Evolutionary conservation across 37 sponge, comb jelly and placozoan genomes (phyloP).

Genomic region (Dysidea cf. avara): DNA sequence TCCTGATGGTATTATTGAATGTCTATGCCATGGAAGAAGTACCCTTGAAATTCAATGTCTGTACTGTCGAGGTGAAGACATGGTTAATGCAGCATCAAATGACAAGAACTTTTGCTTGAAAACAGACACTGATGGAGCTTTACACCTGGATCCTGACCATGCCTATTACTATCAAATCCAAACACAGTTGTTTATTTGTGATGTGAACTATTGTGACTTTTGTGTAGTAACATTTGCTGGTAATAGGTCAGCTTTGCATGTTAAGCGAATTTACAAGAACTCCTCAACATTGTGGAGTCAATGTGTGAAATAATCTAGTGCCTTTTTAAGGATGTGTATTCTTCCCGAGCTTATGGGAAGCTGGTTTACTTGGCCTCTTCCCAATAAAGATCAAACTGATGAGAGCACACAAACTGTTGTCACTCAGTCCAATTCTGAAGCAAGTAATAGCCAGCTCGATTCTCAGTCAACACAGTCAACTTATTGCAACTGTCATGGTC

Average conservation of each 20-base stretch:
- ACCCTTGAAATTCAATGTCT: constrained; percentile 27
- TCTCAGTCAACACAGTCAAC: background rate
- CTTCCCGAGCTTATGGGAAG: constrained; percentile 40
- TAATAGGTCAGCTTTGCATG: constrained; percentile 23
- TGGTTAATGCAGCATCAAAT: background rate
- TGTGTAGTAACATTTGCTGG: constrained; percentile 41
- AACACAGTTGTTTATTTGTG: constrained; percentile 37
- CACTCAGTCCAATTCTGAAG: no score
- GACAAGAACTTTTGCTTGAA: constrained; percentile 17
- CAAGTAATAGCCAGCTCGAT: background rate
- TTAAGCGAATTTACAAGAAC: constrained; percentile 37
- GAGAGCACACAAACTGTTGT: no score
- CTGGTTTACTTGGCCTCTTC: constrained; percentile 21
- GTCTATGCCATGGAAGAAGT: constrained; percentile 58
- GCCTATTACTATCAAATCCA: constrained; percentile 46
- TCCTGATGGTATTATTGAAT: constrained; percentile 40
- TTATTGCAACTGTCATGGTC: no score
- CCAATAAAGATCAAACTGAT: background rate
- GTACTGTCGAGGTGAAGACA: background rate
- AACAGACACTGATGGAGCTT: background rate
- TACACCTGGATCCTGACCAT: background rate
- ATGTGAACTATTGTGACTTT: constrained; percentile 53
- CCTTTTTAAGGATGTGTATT: no score
- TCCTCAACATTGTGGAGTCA: constrained; percentile 7
- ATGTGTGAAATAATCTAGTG: background rate